Conservation (phyloP, 1,140 invertebrate species). For the Drosophila quadrilineata region DNA sequence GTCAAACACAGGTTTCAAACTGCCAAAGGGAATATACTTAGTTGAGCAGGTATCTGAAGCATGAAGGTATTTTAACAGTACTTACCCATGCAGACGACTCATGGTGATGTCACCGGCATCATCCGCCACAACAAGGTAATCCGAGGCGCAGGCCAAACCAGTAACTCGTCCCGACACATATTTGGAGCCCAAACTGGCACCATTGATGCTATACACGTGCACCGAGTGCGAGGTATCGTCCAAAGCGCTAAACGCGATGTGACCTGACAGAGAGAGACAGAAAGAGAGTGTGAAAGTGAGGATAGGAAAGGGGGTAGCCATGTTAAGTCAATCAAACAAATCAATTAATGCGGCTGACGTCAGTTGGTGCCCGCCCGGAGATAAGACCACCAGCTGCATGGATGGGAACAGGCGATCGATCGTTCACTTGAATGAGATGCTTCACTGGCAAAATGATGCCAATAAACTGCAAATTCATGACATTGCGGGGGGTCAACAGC, state of each 20-base stretch:
- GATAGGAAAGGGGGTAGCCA: too few species aligned
- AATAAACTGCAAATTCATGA: conserved; percentile 7
- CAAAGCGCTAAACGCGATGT: conserved; percentile 78
- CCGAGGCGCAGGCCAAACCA: conserved; percentile 81
- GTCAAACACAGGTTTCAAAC: conserved; percentile 82
- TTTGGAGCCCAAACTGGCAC: conserved; percentile 83
- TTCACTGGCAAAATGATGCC: conserved; percentile 6
- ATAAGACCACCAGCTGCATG: too few species aligned
- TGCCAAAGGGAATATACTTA: conserved; percentile 37
- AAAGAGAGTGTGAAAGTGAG: background rate
- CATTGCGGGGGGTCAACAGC: background rate
- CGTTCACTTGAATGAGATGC: conserved; percentile 2
- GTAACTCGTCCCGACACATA: conserved; percentile 82
- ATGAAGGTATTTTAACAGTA: background rate
- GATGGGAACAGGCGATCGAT: too few species aligned
- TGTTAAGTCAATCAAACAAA: too few species aligned
- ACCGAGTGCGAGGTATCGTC: conserved; percentile 82
- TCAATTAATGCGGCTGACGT: conserved; percentile 21
- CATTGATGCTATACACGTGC: conserved; percentile 85
- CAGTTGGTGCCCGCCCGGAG: too few species aligned
- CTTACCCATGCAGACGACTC: conserved; percentile 81
- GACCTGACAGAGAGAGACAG: conserved; percentile 46
- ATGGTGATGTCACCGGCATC: conserved; percentile 84
- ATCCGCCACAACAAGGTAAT: conserved; percentile 83
- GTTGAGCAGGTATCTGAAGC: background rate